Evolutionary conservation across 2,888 invertebrate species (phyloP), one percentile per base, ranked within the genome.

Genomic region (Ametastegia equiseti): DNA sequence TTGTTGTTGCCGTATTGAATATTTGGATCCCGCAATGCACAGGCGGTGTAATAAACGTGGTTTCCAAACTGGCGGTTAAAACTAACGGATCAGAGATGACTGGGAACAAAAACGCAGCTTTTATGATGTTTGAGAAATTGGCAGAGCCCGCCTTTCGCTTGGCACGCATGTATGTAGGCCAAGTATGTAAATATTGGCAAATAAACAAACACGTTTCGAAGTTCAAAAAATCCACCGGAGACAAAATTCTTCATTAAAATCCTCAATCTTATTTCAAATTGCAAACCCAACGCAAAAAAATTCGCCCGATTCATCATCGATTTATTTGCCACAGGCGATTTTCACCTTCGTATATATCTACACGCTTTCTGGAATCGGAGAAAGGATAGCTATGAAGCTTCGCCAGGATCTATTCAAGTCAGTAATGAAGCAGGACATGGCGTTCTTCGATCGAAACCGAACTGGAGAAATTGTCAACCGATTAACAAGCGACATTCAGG

Each of bases 391-490:
- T 0, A 94, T 94, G 11, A 94, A 95, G 82, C 94, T 99, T 93
- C 95, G 97, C 82, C 95, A 94, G 83, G 95, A 96, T 85, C 93
- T 98, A 33, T 98, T 98, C 92, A 92, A 94, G 80, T 96, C 97
- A 3, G 95, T 98, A 80, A 92, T 98, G 9, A 93, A 94, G 83
- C 98, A 98, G 91, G 97, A 99, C 87, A 95, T 98, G 89, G 94
- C 95, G 9, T 99, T 99, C 92, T 99, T 98, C 92, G 98, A 99
- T 91, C 93, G 94, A 85, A 96, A 97, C 90, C 95, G 97, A 87
- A 98, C 98, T 0, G 98, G 98, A 0, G 98, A 98, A 92, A 94
- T 99, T 65, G 95, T 98, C 9, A 98, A 97, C 91, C 96, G 97
- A 86, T 92, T 99, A 83, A 98, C 98, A 36, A 95, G 96, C 67